Conservation (phyloP, 2,888 invertebrate species). For the Sepiola atlantica region DNA sequence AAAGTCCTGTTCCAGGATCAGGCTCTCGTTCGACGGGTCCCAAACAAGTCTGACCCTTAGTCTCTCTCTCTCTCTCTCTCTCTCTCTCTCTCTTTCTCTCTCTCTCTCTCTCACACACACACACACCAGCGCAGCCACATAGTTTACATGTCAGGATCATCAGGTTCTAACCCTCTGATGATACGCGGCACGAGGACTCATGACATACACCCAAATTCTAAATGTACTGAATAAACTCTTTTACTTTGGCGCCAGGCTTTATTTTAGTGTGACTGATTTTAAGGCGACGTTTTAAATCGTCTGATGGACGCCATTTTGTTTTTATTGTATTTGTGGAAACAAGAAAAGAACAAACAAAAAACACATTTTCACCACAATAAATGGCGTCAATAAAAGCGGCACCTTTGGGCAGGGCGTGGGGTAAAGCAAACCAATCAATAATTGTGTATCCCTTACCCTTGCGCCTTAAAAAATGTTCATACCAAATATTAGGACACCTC, state of each 20-base stretch:
- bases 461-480: too few species aligned
- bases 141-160: background rate
- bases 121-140: background rate
- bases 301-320: background rate
- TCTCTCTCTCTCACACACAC: background rate
- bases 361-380: too few species aligned
- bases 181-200: background rate
- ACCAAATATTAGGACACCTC: too few species aligned
- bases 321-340: too few species aligned
- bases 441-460: too few species aligned
- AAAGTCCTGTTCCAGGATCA: background rate
- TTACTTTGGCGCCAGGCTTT: background rate
- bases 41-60: background rate
- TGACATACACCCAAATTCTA: background rate
- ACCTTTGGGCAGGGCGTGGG: too few species aligned
- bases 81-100: too few species aligned
- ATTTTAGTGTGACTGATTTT: background rate
- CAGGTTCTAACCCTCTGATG: background rate
- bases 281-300: background rate
- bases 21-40: background rate
- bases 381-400: too few species aligned
- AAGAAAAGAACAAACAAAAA: background rate
- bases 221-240: background rate
- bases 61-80: too few species aligned
- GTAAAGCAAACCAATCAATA: too few species aligned